Conservation (phyloP, 92 coral and sea anemone species). For the Epizoanthus rinbou region DNA sequence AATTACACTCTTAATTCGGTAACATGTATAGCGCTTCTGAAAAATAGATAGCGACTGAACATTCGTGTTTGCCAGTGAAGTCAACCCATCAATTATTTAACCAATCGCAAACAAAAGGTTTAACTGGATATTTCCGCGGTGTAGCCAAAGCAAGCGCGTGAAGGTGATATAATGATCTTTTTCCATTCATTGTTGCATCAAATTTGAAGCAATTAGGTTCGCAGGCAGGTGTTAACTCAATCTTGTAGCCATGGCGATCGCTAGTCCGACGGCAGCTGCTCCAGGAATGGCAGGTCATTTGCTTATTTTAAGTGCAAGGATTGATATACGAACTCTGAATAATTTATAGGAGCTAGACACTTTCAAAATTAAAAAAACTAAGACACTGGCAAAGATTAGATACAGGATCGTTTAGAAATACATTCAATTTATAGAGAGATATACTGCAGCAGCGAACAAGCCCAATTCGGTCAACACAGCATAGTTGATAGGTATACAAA, state of each 20-base stretch:
- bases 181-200: neutral
- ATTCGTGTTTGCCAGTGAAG: neutral
- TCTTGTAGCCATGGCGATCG: neutral
- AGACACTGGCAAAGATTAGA: neutral
- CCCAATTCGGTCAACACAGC: neutral
- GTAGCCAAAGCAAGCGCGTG: neutral
- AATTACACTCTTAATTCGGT: no score
- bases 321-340: neutral
- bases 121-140: neutral
- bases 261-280: conserved; percentile 3
- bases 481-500: neutral
- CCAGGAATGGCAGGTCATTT: neutral
- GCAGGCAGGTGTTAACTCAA: conserved; percentile 2
- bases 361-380: conserved; percentile 2
- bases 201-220: neutral
- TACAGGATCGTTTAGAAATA: neutral
- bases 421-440: neutral
- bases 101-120: no score
- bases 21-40: no score
- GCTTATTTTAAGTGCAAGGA: neutral
- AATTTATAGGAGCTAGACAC: neutral
- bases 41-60: neutral
- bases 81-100: neutral
- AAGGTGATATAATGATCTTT: conserved; percentile 6
- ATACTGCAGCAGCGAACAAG: neutral